phyloP scores from a whole-genome alignment of 2,888 invertebrate genomes.

The Perithous albicinctus region DNA sequence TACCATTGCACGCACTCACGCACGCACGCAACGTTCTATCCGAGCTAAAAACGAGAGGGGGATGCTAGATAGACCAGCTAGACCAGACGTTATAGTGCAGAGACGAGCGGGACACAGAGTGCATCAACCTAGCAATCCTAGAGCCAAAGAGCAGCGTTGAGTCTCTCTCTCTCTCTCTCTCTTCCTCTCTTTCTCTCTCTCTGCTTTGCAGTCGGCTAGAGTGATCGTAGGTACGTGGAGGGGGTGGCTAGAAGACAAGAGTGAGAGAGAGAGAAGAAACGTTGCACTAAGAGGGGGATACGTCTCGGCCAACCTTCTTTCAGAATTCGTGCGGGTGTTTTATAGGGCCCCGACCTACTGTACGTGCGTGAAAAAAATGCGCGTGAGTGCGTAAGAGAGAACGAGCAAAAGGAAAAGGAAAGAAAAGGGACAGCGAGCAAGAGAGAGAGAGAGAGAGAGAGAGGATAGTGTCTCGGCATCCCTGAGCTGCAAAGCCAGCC shows the following conservation, averaged over 20 bases:
- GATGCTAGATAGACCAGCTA: constrained; percentile 16
- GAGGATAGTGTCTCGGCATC: constrained; percentile 63
- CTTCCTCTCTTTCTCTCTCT: too few relatives aligned
- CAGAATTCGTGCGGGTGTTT: constrained; percentile 74
- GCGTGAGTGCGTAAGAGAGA: constrained; percentile 37
- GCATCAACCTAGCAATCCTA: constrained; percentile 36
- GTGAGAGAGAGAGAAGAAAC: constrained; percentile 32
- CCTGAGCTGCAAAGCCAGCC: constrained; percentile 67
- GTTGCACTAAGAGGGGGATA: constrained; percentile 61
- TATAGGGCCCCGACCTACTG: constrained; percentile 57
- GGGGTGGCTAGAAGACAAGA: constrained; percentile 4
- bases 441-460: constrained; percentile 45
- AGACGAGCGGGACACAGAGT: constrained; percentile 11
- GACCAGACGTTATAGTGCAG: neutral
- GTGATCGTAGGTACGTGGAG: neutral
- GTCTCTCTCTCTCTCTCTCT: too few relatives aligned
- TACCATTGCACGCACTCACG: constrained; percentile 39
- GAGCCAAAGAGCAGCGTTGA: constrained; percentile 14
- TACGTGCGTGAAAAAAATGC: constrained; percentile 67
- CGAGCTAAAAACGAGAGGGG: too few relatives aligned
- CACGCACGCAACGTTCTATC: too few relatives aligned
- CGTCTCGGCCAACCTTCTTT: constrained; percentile 73
- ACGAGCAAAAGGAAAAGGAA: neutral
- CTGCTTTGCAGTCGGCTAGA: neutral
- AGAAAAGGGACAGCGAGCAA: neutral